Evolutionary conservation across 2,888 invertebrate species (phyloP).

Genomic region (Geotrupes spiniger): DNA sequence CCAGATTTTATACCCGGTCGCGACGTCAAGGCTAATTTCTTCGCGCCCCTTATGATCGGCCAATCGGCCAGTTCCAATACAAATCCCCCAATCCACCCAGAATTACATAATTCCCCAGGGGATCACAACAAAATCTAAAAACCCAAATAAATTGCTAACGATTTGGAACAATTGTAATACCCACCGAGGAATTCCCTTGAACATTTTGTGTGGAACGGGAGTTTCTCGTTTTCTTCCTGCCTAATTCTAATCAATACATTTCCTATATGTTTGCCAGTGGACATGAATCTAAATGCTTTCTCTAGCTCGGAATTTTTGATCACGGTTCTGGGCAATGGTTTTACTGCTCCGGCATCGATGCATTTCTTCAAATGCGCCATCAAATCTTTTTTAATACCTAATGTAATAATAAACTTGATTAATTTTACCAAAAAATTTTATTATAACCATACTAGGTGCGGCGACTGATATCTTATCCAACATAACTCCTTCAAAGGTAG

Average conservation of each 20-base stretch:
- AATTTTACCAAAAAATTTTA: too few species aligned
- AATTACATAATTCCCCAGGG: too few species aligned
- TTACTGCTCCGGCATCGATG: too few species aligned
- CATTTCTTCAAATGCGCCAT: too few species aligned
- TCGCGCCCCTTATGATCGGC: too few species aligned
- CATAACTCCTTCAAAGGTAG: too few species aligned
- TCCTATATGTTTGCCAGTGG: too few species aligned
- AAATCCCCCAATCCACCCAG: too few species aligned
- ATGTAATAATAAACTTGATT: too few species aligned
- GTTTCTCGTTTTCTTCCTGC: constrained; percentile 34
- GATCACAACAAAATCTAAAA: constrained; percentile 84
- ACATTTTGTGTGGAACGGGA: constrained; percentile 5
- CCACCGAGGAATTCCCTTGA: constrained; percentile 28
- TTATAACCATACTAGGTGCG: background rate
- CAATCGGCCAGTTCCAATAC: constrained; percentile 86
- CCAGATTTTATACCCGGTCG: constrained; percentile 76
- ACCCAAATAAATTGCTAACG: too few species aligned
- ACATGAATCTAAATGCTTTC: too few species aligned
- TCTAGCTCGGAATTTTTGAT: constrained; percentile 63
- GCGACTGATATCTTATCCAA: constrained; percentile 50
- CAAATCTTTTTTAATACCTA: too few species aligned
- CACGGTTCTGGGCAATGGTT: constrained; percentile 60
- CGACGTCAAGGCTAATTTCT: constrained; percentile 78
- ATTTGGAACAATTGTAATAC: constrained; percentile 1
- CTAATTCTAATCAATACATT: constrained; percentile 48